Evolutionary conservation across 2,888 invertebrate species (phyloP), one percentile per base, ranked within the genome.

Genomic region (Leucozona laternaria): DNA sequence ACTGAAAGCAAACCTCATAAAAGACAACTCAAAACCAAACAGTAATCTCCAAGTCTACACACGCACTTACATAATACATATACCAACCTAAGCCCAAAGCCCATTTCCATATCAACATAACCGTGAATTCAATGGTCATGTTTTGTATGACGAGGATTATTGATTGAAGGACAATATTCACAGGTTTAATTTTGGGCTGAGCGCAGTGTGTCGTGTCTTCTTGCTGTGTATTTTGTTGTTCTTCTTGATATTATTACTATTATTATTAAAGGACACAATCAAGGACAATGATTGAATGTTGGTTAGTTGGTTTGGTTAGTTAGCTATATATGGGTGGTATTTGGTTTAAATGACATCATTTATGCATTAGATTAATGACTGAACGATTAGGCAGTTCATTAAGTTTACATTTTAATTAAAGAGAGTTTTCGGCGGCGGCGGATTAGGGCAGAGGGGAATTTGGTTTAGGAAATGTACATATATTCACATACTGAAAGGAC

Each of bases 351-450:
- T 81, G 71, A 86, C 86, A 86, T 86, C 86, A 86, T 86, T 86
- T 86, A 86, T 86, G 86, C 82, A 86, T 86, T 86, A 86, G 78
- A 82, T 86, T 86, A 86, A 86, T 82, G 86, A 82, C 86, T 82
- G 53, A 71, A 81, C 82, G 75, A 86, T 86, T 86, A 86, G 86
- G 78, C 86, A 78, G 50, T 37, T 75, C 86, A 79, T 82, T 71
- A 75, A 82, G 82, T 60, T 86, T 86, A 86, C 86, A 86, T 82
- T 86, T 86, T 86, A 86, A 86, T 86, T 86, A 81, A 82, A 86
- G 15, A 28, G 37, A 64, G 17, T 6, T 28, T 37, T 60, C 25
- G 7, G 10, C 4, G 10, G 45, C 2, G 68, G 66, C 2, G 1
- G 11, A 20, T 5, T 4, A 10, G 2, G 31, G 17, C 0, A 4